Evolutionary conservation across 2,888 invertebrate species (phyloP), one percentile per base, ranked within the genome.

Genomic region (Aleiodes leptofemur): DNA sequence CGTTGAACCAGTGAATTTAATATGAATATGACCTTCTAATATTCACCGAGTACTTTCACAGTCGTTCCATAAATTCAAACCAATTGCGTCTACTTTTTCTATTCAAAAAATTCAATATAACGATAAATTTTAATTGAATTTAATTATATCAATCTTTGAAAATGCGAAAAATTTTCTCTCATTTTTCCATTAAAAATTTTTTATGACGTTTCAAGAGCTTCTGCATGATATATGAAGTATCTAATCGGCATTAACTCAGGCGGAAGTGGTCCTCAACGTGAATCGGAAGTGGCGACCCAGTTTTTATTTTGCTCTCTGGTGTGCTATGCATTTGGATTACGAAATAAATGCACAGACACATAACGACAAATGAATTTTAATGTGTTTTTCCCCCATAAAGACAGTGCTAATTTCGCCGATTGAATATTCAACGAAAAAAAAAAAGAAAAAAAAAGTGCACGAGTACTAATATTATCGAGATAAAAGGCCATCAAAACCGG

Each of bases 161-260:
- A 31, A 16, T 76, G 43, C 51, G 23, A 29, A 8, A 69, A 53
- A 53, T 69, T 69, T 59, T 73, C 61, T 59, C 72, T 61, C 61
- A 11, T 48, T 51, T 31, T 34, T 55, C 59, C 16, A 57, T 53
- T 72, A 13, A 11, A 56, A 38, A 23, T 51, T 66, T 31, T 72
- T 61, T 48, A 43, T 74, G 57, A 76, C 55, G 64, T 64, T 59
- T 14, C 29, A 48, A 29, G 48, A 50, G 31, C 38, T 43, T 55
- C 29, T 31, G 3, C 16, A 71, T 59, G 16, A 59, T 43, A 48
- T 69, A 59, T 53, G 48, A 59, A 14, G 59, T 59, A 51, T 69
- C 48, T 50, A 59, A 57, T 53, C 43, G 48, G 51, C 64, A 55
- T 38, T 73, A 66, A 31, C 53, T 51, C 66, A 66, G 50, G 38